phyloP scores from a whole-genome alignment of 2,888 invertebrate genomes.

The Noctua fimbriata region DNA sequence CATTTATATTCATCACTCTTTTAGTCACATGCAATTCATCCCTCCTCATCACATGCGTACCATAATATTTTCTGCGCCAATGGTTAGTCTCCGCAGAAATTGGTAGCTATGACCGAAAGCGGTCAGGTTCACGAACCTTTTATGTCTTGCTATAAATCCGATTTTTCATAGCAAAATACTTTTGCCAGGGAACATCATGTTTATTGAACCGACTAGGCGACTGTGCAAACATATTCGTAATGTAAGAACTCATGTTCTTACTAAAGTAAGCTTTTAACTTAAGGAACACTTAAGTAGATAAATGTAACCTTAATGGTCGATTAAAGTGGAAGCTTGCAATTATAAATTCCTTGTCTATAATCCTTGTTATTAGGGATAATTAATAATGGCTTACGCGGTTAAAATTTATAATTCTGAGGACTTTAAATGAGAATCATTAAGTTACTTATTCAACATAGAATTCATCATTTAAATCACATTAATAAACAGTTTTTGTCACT shows the following conservation, averaged over 20 bases:
- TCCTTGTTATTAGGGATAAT: conserved; percentile 16
- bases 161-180: background rate
- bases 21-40: too few species aligned
- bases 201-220: background rate
- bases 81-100: background rate
- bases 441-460: conserved; percentile 15
- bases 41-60: background rate
- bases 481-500: background rate
- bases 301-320: conserved; percentile 18
- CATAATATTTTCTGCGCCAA: background rate
- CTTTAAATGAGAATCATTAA: conserved; percentile 19
- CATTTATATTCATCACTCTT: too few species aligned
- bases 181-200: background rate
- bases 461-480: background rate
- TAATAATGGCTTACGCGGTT: conserved; percentile 15
- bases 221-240: background rate
- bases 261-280: conserved; percentile 7
- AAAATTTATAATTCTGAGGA: background rate
- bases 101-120: background rate
- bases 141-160: background rate
- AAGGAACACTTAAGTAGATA: conserved; percentile 25
- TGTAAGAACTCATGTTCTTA: background rate
- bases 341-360: conserved; percentile 30
- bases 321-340: conserved; percentile 21
- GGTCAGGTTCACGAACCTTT: background rate